Evolutionary conservation across 1,140 invertebrate species (phyloP), one percentile per base, ranked within the genome.

Genomic region (Lordiphosa mommai): DNA sequence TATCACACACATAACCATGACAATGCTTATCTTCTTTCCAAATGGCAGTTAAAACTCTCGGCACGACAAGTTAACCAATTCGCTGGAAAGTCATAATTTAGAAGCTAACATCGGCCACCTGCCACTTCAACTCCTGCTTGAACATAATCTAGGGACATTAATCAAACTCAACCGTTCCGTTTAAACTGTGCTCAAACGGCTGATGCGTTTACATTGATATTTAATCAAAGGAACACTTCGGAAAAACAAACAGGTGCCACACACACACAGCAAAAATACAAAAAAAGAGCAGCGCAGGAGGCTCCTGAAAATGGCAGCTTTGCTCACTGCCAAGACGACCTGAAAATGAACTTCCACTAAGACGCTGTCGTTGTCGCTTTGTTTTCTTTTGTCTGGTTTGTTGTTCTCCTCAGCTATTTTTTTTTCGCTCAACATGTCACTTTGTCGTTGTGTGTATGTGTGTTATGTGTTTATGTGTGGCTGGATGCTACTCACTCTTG

Each of bases 151-250:
- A 6, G 36, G 40, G 53, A 29, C 61, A 80, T 76, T 76, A 69
- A 66, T 82, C 71, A 82, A 67, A 67, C 40, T 43, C 40, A 43
- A 43, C 23, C 51, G 68, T 29, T 10, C 23, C 20, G 72, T 63
- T 67, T 56, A 56, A 63, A 53, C 38, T 52, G 58, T 52, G 37
- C 51, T 57, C 55, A 67, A 38, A 56, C 66, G 55, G 57, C 46
- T 56, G 36, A 32, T 40, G 55, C 23, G 41, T 36, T 37, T 27
- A 49, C 40, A 70, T 66, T 76, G 36, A 43, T 76, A 82, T 84
- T 71, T 65, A 82, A 74, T 82, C 65, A 82, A 82, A 60, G 49
- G 40, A 71, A 57, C 59, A 49, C 59, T 57, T 57, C 30, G 30
- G 17, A 51, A 46, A 53, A 17, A 49, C 57, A 52, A 43, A 52